phyloP scores from a whole-genome alignment of 2,113 vertebrate species.

The Phodopus roborovskii region DNA sequence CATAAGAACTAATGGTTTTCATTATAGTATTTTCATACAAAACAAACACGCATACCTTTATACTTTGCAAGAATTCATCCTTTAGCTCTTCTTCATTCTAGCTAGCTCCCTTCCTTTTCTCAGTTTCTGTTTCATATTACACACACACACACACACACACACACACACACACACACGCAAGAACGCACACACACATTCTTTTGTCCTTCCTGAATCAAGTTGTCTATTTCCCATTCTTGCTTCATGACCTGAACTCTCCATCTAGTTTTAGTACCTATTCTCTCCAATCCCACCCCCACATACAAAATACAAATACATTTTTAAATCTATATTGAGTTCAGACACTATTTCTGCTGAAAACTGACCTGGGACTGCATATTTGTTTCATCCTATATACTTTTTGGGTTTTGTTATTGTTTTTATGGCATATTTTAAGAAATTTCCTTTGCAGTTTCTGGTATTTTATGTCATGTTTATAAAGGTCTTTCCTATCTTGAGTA shows the following conservation, averaged over 20 bases:
- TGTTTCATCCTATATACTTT: neutral
- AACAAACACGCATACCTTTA: neutral
- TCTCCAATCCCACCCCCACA: neutral
- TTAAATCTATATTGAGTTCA: neutral
- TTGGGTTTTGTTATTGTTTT: conserved; percentile 47
- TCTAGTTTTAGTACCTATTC: neutral
- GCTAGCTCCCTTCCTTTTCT: neutral
- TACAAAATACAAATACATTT: no score
- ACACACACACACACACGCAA: no score
- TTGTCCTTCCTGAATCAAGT: neutral
- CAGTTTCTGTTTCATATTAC: neutral
- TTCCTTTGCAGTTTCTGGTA: neutral
- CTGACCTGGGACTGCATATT: neutral
- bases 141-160: no score
- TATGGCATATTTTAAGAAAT: neutral
- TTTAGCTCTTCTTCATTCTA: no score
- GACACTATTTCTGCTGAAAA: neutral
- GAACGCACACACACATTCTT: neutral
- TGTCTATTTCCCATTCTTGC: no score
- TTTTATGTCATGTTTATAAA: conserved; percentile 8
- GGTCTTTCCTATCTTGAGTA: neutral
- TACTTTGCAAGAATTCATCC: neutral
- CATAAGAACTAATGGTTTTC: neutral
- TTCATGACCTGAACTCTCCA: neutral
- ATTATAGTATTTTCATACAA: neutral